phyloP scores from a whole-genome alignment of 2,888 invertebrate genomes.

The Elegia similella region DNA sequence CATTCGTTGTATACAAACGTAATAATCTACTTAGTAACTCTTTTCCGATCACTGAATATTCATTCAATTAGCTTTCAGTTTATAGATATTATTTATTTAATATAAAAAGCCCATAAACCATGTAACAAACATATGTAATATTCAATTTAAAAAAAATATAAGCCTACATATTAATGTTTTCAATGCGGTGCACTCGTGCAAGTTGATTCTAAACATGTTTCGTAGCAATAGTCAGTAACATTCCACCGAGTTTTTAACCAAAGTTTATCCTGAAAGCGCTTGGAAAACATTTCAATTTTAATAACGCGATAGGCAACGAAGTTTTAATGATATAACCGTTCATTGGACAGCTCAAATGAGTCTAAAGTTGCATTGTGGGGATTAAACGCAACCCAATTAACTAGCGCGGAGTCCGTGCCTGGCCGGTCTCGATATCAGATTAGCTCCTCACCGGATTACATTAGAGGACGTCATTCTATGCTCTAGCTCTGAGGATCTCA shows the following conservation, averaged over 20 bases:
- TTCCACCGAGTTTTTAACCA: neutral
- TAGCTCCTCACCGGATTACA: constrained; percentile 71
- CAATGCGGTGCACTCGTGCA: no score
- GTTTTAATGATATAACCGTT: constrained; percentile 25
- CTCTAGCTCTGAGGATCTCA: constrained; percentile 28
- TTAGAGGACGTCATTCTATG: constrained; percentile 60
- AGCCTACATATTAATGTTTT: no score
- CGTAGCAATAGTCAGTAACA: no score
- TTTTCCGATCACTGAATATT: no score
- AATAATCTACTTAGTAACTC: no score
- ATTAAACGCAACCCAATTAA: constrained; percentile 78
- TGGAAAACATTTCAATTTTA: constrained; percentile 3
- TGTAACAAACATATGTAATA: no score
- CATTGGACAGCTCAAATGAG: constrained; percentile 62
- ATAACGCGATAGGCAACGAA: neutral
- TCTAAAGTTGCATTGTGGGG: constrained; percentile 70
- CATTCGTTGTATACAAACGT: no score
- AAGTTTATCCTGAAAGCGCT: neutral
- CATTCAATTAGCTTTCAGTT: no score
- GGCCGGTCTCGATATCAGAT: constrained; percentile 72
- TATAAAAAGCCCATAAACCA: no score
- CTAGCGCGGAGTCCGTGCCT: constrained; percentile 61
- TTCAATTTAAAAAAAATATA: no score
- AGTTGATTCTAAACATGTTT: no score
- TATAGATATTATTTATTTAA: no score